Evolutionary conservation across 2,113 vertebrate genomes (phyloP).

Genomic region (Catharus minimus): DNA sequence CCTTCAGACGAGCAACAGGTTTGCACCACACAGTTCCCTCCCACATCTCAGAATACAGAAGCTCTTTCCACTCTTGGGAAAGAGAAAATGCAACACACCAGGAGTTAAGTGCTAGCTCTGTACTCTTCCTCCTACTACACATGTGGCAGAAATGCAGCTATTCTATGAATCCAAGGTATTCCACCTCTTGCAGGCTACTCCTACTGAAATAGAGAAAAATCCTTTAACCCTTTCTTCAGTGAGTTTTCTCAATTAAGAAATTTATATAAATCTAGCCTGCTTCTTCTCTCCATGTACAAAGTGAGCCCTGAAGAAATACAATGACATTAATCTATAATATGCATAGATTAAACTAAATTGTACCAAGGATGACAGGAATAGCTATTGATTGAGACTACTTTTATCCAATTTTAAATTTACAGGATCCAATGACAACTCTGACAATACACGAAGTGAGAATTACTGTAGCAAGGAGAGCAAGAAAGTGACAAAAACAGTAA

Average conservation of each 20-base stretch:
- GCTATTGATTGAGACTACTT: background rate
- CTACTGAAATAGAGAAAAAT: background rate
- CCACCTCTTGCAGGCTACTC: background rate
- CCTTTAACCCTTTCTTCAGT: background rate
- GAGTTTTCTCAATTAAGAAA: background rate
- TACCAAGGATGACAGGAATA: background rate
- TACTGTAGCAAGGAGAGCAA: background rate
- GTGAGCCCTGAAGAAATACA: background rate
- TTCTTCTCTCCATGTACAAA: background rate
- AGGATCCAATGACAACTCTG: background rate
- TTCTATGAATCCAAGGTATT: background rate
- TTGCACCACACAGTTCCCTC: background rate
- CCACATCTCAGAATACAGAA: background rate
- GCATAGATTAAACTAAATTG: background rate
- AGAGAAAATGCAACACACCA: background rate
- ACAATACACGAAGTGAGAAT: background rate
- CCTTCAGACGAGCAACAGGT: background rate
- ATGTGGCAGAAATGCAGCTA: background rate
- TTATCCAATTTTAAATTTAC: background rate
- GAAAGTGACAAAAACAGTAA: background rate
- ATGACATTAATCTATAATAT: background rate
- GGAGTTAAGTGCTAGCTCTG: background rate
- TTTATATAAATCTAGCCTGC: background rate
- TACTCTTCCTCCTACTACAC: background rate
- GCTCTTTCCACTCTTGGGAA: background rate